Percentiles rank a stretch among this genome's conserved stretches.
Evolutionary conservation across 2,888 invertebrate species (phyloP).

Genomic region (Leptinotarsa juncta): DNA sequence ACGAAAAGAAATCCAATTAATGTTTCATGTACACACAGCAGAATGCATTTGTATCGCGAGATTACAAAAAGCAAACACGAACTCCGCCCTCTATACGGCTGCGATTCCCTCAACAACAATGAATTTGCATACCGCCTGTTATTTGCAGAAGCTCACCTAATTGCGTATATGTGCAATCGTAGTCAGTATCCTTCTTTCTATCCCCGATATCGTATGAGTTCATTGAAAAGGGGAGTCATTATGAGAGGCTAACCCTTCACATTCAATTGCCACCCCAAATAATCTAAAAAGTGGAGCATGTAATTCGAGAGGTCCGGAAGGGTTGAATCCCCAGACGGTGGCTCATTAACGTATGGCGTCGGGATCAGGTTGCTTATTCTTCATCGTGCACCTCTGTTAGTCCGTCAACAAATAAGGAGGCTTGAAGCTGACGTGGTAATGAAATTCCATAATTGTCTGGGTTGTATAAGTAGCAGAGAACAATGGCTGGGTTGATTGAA

Average conservation of each 20-base stretch:
- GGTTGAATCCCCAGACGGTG: conserved; percentile 44
- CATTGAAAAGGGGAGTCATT: conserved; percentile 45
- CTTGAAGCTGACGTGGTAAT: conserved; percentile 25
- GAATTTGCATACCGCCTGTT: conserved; percentile 51
- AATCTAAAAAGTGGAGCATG: conserved; percentile 59
- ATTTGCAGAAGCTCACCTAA: conserved; percentile 50
- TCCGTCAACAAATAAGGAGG: conserved; percentile 4
- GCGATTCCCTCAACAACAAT: conserved; percentile 44
- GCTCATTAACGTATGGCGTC: conserved; percentile 22
- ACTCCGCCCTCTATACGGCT: conserved; percentile 33
- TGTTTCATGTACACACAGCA: conserved; percentile 24
- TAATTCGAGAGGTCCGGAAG: conserved; percentile 56
- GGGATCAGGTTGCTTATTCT: conserved; percentile 24
- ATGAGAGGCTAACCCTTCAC: conserved; percentile 46
- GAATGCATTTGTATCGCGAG: conserved; percentile 33
- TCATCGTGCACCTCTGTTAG: conserved; percentile 6
- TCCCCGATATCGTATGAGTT: conserved; percentile 46
- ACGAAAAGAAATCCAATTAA: conserved; percentile 18
- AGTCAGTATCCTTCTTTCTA: conserved; percentile 45
- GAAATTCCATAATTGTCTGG: conserved; percentile 25
- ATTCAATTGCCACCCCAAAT: conserved; percentile 57
- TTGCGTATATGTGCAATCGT: conserved; percentile 48
- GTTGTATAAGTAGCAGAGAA: conserved; percentile 9
- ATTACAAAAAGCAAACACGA: conserved; percentile 33
- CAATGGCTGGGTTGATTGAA: conserved; percentile 24